Base-by-base conservation (phyloP, 1,140 invertebrate species). In the Orius laevigatus region DNA sequence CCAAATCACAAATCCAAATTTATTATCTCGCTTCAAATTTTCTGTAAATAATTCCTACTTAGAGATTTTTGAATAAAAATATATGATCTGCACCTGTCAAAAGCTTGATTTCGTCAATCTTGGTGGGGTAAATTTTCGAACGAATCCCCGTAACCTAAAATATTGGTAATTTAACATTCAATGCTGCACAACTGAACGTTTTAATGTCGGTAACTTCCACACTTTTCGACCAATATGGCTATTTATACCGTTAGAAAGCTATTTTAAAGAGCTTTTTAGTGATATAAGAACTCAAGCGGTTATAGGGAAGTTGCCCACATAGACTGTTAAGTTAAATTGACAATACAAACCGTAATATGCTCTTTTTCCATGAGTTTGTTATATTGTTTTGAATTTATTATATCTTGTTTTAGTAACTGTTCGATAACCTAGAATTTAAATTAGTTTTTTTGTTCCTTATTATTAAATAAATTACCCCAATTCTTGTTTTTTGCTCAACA, bases 1-100 rank as follows among this genome's bases (percentile, higher is more conserved):
- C 80, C 79, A 84, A 9, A 66, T 57, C 1, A 84, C 56, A 43
- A 74, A 70, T 48, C 70, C 66, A 0, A 67, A 63, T 49, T 75
- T 74, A 33, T 72, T 68, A 46, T 78, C 75, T 45, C 70, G 68
- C 0, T 65, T 55, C 8, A 76, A 62, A 31, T 72, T 59, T 52
- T 73, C 72, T 44, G 67, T 66, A 3, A 54, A 12, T 25, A 48
- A 31, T n/a, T 48, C n/a, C 18, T n/a, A 41, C n/a, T 11, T 3
- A 42, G 18, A 44, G 19, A 18, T 32, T 41, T 16, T n/a, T 46
- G 2, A 14, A 49, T 25, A 3, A 25, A 25, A 25, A 25, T 25
- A 3, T 4, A 25, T 25, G 25, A 25, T 11, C 1, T 18, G 8
- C 34, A 48, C 53, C 50, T 49, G 44, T 53, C 19, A 50, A 33